Conservation (phyloP, 2,797 vertebrate genomes). For the Enteromius argenteus region DNA sequence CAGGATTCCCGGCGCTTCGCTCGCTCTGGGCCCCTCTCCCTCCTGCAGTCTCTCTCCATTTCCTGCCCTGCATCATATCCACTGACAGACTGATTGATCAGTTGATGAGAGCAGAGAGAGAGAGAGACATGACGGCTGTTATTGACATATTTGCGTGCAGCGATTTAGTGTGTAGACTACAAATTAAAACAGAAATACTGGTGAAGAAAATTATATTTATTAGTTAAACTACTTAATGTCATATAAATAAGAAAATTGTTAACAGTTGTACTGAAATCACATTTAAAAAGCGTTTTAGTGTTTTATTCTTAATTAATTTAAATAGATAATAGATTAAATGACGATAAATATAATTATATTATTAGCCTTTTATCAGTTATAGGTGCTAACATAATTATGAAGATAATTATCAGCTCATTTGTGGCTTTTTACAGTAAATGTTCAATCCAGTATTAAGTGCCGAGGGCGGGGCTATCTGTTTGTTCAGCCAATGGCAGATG, state of each 20-base stretch:
- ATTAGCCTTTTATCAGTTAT: neutral
- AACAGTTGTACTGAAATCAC: neutral
- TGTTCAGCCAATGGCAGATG: neutral
- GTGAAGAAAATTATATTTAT: neutral
- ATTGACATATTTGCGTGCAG: neutral
- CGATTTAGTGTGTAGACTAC: neutral
- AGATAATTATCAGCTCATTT: neutral
- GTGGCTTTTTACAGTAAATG: neutral
- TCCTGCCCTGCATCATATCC: slow-evolving; percentile 42
- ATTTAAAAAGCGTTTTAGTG: too few relatives aligned
- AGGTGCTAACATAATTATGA: neutral
- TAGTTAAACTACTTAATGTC: neutral
- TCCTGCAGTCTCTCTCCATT: slow-evolving; percentile 8
- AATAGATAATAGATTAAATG: neutral
- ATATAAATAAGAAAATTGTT: neutral
- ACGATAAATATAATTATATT: neutral
- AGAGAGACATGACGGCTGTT: slow-evolving; percentile 15
- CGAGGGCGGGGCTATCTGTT: neutral
- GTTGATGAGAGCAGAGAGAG: slow-evolving; percentile 15
- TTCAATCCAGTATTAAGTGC: neutral
- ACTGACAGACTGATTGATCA: slow-evolving; percentile 44
- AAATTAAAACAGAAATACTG: neutral
- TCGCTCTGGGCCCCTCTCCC: neutral
- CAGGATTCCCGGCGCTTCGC: slow-evolving; percentile 18
- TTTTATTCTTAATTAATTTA: neutral